A percentile compares a stretch with the other conserved stretches of the same genome.
Evolutionary conservation across 2,113 vertebrate genomes (phyloP).

Genomic region (Morone chrysops): DNA sequence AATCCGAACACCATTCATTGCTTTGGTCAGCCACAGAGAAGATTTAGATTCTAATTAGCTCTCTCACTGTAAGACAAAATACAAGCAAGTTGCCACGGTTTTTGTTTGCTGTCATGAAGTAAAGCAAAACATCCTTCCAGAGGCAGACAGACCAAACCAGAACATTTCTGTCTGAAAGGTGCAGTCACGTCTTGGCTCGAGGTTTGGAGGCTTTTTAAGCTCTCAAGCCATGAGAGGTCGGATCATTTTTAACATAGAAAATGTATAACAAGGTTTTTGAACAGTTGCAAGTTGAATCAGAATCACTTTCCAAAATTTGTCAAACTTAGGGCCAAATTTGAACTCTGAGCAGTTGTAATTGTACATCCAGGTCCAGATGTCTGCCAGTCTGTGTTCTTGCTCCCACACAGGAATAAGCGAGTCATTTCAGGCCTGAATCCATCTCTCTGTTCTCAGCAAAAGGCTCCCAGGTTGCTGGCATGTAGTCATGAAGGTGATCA

Average conservation of each 20-base stretch:
- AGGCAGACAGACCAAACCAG: neutral
- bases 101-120: neutral
- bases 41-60: slow-evolving; percentile 21
- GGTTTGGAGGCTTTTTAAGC: neutral
- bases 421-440: slow-evolving; percentile 34
- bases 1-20: too few relatives aligned
- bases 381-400: slow-evolving; percentile 23
- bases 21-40: slow-evolving; percentile 6
- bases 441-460: slow-evolving; percentile 40
- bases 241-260: neutral
- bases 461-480: slow-evolving; percentile 23
- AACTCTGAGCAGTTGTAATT: slow-evolving; percentile 25
- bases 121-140: slow-evolving; percentile 6
- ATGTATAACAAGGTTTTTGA: neutral
- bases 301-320: slow-evolving; percentile 16
- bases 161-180: neutral
- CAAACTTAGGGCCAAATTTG: slow-evolving; percentile 12
- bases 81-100: slow-evolving; percentile 2
- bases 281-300: neutral
- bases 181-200: neutral
- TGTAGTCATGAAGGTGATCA: slow-evolving; percentile 47
- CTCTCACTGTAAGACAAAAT: slow-evolving; percentile 12
- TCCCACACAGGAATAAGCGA: slow-evolving; percentile 10
- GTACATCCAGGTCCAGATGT: slow-evolving; percentile 28
- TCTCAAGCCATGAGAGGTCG: neutral